Base-by-base conservation (phyloP, 2,888 invertebrate species). In the Agrochola lychnidis region DNA sequence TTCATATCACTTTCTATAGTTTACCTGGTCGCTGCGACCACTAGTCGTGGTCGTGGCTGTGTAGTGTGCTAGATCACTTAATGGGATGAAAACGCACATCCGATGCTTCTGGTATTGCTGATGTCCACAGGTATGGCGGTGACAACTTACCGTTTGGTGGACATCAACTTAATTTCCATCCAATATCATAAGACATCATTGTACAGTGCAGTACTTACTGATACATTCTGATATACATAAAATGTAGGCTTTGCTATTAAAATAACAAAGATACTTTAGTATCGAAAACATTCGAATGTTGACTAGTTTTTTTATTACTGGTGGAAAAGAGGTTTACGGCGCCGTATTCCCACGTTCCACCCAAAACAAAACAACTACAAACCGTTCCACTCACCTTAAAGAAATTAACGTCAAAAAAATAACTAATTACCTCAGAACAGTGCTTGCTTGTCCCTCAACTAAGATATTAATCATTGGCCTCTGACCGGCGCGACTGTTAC, bases 391-490 rank as follows among this genome's bases (percentile, higher is more conserved):
- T 61, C 61, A 80, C 83, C 63, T 76, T 53, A 40, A 70, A 36
- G 30, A 83, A 78, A 80, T 80, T 78, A 81, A 74, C 45, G 85
- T 82, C 81, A 82, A 82, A 75, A 79, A 82, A 85, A 85, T 73
- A 71, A 85, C 57, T 76, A 85, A 85, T 85, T 87, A 79, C 74
- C 70, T 12, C 22, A 42, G 56, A 82, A 64, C 75, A 78, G 48
- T 62, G 59, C 57, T 79, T 57, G n/a, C 62, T 83, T 83, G 79
- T 86, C 70, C 78, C 30, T 79, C 73, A 70, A 79, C 76, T 81
- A 25, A 76, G 79, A 84, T 84, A 87, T 88, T 82, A 88, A 87
- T 88, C 81, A 73, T 68, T 73, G 42, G 57, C 83, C 78, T 83
- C 78, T 81, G 81, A 87, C 79, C 71, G 57, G 70, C 68, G 74